Conservation (phyloP, 1,140 invertebrate species). For the Apis cerana region DNA sequence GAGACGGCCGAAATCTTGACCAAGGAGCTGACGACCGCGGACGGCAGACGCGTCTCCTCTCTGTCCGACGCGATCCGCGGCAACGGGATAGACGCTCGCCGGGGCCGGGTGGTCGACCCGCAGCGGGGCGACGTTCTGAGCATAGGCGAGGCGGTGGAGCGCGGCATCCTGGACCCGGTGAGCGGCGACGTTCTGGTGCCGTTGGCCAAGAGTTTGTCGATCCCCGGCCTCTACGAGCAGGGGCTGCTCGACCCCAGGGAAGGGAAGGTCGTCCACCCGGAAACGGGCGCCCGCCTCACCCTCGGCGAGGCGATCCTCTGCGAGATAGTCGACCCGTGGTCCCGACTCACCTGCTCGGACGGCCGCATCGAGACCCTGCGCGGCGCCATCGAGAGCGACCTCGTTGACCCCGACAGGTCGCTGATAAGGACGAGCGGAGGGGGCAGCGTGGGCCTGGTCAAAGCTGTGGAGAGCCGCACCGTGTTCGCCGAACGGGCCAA, state of each 20-base stretch:
- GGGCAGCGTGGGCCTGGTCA: constrained; percentile 84
- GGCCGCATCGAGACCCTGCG: constrained; percentile 87
- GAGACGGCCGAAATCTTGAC: constrained; percentile 87
- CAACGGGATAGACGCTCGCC: constrained; percentile 88
- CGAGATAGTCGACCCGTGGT: constrained; percentile 91
- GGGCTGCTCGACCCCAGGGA: constrained; percentile 90
- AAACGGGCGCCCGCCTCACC: constrained; percentile 89
- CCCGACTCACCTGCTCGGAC: constrained; percentile 81
- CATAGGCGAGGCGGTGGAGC: constrained; percentile 91
- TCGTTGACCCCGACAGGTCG: constrained; percentile 88
- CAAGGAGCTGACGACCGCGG: constrained; percentile 76
- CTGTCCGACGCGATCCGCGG: constrained; percentile 87
- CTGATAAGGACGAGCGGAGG: constrained; percentile 85
- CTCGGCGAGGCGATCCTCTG: constrained; percentile 92
- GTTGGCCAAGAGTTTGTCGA: constrained; percentile 88
- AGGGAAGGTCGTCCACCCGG: constrained; percentile 94
- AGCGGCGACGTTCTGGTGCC: constrained; percentile 91
- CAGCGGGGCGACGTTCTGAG: constrained; percentile 89
- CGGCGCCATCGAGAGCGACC: constrained; percentile 89
- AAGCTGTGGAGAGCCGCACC: constrained; percentile 85
- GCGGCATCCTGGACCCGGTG: constrained; percentile 91
- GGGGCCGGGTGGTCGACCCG: constrained; percentile 91
- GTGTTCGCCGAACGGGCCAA: constrained; percentile 86
- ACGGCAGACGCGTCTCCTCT: constrained; percentile 63
- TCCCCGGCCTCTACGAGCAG: constrained; percentile 91